A percentile compares a stretch with the other conserved stretches of the same genome.
phyloP scores from a whole-genome alignment of 2,797 vertebrate genomes.

The Sebastes variabilis region DNA sequence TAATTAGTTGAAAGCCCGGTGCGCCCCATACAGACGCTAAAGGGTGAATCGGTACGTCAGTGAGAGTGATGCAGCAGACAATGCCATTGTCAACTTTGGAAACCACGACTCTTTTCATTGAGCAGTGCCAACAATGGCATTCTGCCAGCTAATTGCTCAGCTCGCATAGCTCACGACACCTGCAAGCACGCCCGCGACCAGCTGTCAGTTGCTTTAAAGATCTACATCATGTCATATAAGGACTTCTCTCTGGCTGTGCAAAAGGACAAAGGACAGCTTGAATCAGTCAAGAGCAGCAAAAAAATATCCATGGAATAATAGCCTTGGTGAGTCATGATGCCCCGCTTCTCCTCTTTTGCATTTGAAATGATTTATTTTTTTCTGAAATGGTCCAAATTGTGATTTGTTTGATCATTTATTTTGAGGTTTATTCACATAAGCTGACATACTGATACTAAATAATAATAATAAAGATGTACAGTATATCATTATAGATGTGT shows the following conservation, averaged over 20 bases:
- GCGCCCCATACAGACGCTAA: no score
- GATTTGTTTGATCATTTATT: neutral
- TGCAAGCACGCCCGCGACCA: neutral
- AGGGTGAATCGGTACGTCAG: no score
- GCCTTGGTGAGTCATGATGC: neutral
- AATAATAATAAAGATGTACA: neutral
- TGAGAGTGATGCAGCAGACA: neutral
- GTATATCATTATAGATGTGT: neutral
- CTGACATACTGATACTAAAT: neutral
- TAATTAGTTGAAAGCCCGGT: no score
- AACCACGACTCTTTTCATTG: neutral
- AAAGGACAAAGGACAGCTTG: slow-evolving; percentile 14
- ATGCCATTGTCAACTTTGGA: neutral
- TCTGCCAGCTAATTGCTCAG: neutral
- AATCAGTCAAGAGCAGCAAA: neutral
- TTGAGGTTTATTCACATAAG: neutral
- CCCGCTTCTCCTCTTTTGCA: neutral
- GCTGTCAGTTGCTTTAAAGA: neutral
- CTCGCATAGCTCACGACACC: neutral
- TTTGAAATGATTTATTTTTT: neutral
- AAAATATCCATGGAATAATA: slow-evolving; percentile 10
- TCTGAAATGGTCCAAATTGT: neutral
- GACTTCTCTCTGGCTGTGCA: slow-evolving; percentile 8
- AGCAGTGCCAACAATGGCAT: neutral
- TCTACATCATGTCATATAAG: neutral